phyloP scores from a whole-genome alignment of 2,888 invertebrate species.

The Chorisops tibialis region DNA sequence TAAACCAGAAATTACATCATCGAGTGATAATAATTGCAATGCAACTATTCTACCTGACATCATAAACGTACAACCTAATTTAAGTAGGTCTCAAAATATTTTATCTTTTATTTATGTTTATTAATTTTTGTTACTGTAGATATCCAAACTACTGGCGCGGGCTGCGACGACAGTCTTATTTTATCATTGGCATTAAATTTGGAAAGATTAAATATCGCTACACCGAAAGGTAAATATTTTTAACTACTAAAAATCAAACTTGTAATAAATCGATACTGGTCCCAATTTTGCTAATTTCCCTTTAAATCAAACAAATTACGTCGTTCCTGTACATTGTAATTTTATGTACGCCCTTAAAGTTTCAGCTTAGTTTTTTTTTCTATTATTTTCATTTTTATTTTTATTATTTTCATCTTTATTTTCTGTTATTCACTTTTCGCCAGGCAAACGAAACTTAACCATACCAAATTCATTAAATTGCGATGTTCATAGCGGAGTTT shows the following conservation, averaged over 20 bases:
- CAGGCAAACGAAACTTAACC: neutral
- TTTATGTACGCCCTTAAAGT: no score
- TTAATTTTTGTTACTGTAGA: neutral
- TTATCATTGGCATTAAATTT: conserved; percentile 11
- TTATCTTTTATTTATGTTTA: neutral
- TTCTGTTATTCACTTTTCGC: neutral
- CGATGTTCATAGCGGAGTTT: conserved; percentile 37
- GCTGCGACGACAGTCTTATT: conserved; percentile 17
- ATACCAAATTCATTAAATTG: conserved; percentile 16
- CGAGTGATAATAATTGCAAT: conserved; percentile 9
- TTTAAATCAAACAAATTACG: no score
- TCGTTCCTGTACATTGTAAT: no score
- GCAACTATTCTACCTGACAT: conserved; percentile 29
- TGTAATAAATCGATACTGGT: no score
- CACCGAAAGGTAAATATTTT: conserved; percentile 19
- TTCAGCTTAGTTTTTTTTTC: neutral
- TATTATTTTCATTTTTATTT: conserved; percentile 8
- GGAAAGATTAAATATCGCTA: conserved; percentile 10
- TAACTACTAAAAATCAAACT: no score
- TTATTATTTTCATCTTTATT: conserved; percentile 22
- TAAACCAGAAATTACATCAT: neutral
- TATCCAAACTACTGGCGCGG: neutral
- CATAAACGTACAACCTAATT: conserved; percentile 28
- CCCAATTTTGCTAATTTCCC: no score
- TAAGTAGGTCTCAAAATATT: conserved; percentile 8